Base-by-base conservation (phyloP, 2,113 vertebrate species). In the Triplophysa siluroides region DNA sequence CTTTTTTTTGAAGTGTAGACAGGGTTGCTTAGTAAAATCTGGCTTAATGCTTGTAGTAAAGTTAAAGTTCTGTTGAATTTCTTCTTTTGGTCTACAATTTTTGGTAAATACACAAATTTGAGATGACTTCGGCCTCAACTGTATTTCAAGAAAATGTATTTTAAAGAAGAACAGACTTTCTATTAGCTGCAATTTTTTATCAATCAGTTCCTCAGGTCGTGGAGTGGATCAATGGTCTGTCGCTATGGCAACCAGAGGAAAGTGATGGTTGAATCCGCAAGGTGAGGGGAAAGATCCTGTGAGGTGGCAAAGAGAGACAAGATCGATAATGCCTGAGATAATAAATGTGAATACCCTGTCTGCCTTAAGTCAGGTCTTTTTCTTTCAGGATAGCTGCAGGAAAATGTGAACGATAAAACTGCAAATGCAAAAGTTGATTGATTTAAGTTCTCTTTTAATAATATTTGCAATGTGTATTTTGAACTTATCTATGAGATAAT, bases 191-290 rank as follows among this genome's bases (percentile, higher is more conserved):
- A 64, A 81, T 74, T 80, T 83, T 84, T 78, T 69, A 79, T 75
- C 67, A 80, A 78, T 82, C 78, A 68, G 56, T 73, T 70, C 52
- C 68, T 81, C 23, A 58, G 58, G 52, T 78, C 78, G 81, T 66
- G 72, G 79, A 80, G 81, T 69, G 71, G 82, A 85, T 85, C 77
- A 80, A 87, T 75, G 58, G 80, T 87, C 84, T 84, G 81, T 87
- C 73, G 24, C 82, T 76, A 85, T 87, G 78, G 82, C 68, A 85
- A 87, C 86, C 60, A n/a, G 58, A 64, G 75, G 60, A 77, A 65
- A 77, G 76, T 19, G 76, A 69, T 67, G 63, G 79, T 75, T 73
- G 78, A 78, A 81, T 80, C 67, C 24, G 50, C 81, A 83, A 83
- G 83, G 83, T 82, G 83, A 87, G 79, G 72, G 63, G 67, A 81